Evolutionary conservation across 1,140 invertebrate species (phyloP), one percentile per base, ranked within the genome.

Genomic region (Apis laboriosa): DNA sequence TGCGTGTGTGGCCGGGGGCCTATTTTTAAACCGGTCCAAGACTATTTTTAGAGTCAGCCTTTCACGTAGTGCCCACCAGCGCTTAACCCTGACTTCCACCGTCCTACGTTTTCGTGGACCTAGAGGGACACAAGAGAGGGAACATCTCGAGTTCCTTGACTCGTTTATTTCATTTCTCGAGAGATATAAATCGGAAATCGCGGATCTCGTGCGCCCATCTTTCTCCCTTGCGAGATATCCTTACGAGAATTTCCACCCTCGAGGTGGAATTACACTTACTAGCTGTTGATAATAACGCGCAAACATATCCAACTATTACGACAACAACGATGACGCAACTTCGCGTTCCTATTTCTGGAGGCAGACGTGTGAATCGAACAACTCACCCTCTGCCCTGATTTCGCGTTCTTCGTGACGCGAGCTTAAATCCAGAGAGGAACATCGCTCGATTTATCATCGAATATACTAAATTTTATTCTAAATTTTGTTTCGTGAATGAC

Each of bases 1-100:
- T 58, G 34, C 63, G 72, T 77, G 70, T 83, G 84, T 77, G 83
- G 82, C 82, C 64, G 79, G 80, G 80, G 63, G 58, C 49, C 63
- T 92, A 93, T 93, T 92, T 93, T 93, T 93, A 93, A 89, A 91
- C 82, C 83, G 87, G 90, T 88, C 90, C 90, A 83, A 64, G 87
- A 87, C 67, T 92, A 92, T 92, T 92, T 92, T 92, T 92, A 91
- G 90, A 83, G 83, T 34, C 68, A 80, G 79, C 71, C 86, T 90
- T 91, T 90, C 85, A 88, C 85, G 34, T 43, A 77, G 77, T 90
- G 85, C 84, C 88, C 79, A 89, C 85, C 83, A 43, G 75, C 72
- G 84, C 85, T 92, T 92, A 92, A 92, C 91, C 91, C 91, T 92
- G 91, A 92, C 90, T 92, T 91, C 90, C 90, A 88, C 83, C 79